phyloP scores from a whole-genome alignment of 2,888 invertebrate species.

The Dicyrtomina minuta region DNA sequence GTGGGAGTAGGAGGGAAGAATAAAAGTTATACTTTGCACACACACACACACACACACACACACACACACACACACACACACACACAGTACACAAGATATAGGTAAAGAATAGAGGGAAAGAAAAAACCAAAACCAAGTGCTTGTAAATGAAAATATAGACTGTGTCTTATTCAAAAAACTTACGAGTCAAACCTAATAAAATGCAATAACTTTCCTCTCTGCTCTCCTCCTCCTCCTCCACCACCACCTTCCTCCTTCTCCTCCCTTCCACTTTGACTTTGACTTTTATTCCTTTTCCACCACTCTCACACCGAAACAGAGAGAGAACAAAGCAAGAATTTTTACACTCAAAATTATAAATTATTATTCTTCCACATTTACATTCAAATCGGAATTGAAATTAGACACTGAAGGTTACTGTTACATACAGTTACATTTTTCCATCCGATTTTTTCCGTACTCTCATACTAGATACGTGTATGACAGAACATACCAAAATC shows the following conservation, averaged over 20 bases:
- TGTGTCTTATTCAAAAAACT: conserved; percentile 27
- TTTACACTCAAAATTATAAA: neutral
- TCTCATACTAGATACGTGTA: too few relatives aligned
- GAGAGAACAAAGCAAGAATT: neutral
- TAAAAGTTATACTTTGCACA: neutral
- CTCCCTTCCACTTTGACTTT: too few relatives aligned
- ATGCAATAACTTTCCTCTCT: neutral
- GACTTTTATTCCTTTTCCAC: neutral
- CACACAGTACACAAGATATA: too few relatives aligned
- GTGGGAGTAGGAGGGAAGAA: neutral
- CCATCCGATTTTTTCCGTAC: too few relatives aligned
- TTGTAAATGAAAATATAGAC: conserved; percentile 29
- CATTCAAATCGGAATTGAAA: neutral
- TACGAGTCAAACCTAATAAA: neutral
- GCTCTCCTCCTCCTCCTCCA: neutral
- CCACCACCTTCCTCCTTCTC: neutral
- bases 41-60: neutral
- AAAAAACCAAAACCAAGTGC: conserved; percentile 4
- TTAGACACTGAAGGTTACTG: conserved; percentile 2
- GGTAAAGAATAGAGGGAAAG: neutral
- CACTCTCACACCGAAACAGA: neutral
- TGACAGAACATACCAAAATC: too few relatives aligned
- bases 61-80: neutral
- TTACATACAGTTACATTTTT: too few relatives aligned
- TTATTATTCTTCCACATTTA: neutral